Percentiles rank a stretch among this genome's conserved stretches.
phyloP scores from a whole-genome alignment of 2,113 vertebrate species.

The Amblyopsis rosae region DNA sequence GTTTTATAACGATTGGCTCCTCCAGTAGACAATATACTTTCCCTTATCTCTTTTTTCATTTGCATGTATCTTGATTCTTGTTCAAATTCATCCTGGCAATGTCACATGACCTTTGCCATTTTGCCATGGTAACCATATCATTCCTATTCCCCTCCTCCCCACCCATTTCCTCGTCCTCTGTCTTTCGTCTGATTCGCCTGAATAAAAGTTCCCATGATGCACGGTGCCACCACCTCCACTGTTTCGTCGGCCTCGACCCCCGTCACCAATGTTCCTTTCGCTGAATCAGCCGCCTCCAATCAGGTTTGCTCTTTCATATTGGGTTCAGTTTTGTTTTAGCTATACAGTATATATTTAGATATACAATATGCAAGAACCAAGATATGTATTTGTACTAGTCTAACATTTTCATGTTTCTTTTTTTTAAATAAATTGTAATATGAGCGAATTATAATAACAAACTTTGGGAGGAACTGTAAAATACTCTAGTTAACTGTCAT shows the following conservation, averaged over 20 bases:
- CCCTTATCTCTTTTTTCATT: conserved; percentile 70
- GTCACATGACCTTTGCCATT: conserved; percentile 87
- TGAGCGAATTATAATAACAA: conserved; percentile 40
- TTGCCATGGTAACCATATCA: conserved; percentile 89
- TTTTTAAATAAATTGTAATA: conserved; percentile 25
- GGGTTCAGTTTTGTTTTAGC: conserved; percentile 75
- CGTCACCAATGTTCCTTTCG: conserved; percentile 95
- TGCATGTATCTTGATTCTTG: conserved; percentile 74
- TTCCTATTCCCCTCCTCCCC: conserved; percentile 84
- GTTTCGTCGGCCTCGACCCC: conserved; percentile 95
- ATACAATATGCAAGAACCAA: background rate
- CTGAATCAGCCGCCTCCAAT: conserved; percentile 93
- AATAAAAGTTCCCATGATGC: conserved; percentile 99
- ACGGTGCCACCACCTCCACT: conserved; percentile 96
- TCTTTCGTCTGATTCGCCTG: conserved; percentile 83
- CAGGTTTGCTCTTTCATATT: conserved; percentile 96
- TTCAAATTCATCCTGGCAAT: conserved; percentile 84
- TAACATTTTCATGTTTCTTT: conserved; percentile 49
- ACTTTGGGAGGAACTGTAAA: conserved; percentile 26
- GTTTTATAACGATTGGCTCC: conserved; percentile 46
- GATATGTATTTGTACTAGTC: too few species aligned
- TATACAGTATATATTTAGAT: conserved; percentile 15
- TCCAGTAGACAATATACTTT: conserved; percentile 41
- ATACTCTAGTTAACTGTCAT: conserved; percentile 8
- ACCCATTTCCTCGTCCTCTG: conserved; percentile 85